These are phyloP conservation scores for Eurystomus gularis DNA, from an alignment of 2,113 vertebrate genomes.

Conservation along the genomic window DNA sequence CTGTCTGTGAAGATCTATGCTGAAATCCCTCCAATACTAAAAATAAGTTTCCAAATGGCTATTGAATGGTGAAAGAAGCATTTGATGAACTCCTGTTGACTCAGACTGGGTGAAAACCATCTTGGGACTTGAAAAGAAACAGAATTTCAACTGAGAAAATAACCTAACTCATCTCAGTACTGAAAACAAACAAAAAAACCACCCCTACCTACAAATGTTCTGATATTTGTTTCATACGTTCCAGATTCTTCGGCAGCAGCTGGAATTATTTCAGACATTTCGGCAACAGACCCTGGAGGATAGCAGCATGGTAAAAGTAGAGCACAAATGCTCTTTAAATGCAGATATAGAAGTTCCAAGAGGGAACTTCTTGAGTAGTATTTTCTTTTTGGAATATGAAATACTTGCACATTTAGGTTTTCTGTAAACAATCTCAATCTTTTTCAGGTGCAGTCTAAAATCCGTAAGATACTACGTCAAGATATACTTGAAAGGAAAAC, in stretches of 20 bases:
- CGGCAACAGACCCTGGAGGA: slow-evolving; percentile 65
- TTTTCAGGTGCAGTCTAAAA: slow-evolving; percentile 72
- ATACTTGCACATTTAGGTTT: neutral
- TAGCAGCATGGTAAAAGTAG: slow-evolving; percentile 59
- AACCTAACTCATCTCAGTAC: neutral
- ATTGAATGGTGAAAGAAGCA: neutral
- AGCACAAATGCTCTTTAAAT: neutral
- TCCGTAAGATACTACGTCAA: slow-evolving; percentile 65
- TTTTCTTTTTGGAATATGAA: neutral
- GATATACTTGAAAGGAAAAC: slow-evolving; percentile 60
- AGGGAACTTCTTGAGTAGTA: neutral
- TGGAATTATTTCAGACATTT: slow-evolving; percentile 68
- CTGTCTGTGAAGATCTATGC: neutral
- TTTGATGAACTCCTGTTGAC: neutral
- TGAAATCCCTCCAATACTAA: neutral
- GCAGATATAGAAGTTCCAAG: neutral
- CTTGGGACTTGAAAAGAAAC: neutral
- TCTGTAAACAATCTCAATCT: slow-evolving; percentile 4
- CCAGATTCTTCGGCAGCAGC: slow-evolving; percentile 64
- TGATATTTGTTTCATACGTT: neutral
- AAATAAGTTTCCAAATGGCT: neutral
- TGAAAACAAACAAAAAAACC: too few relatives aligned
- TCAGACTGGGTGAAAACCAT: neutral
- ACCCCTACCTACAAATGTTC: neutral
- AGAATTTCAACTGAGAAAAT: neutral